Conservation (phyloP, 2,113 vertebrate genomes). For the Heliornis fulica region DNA sequence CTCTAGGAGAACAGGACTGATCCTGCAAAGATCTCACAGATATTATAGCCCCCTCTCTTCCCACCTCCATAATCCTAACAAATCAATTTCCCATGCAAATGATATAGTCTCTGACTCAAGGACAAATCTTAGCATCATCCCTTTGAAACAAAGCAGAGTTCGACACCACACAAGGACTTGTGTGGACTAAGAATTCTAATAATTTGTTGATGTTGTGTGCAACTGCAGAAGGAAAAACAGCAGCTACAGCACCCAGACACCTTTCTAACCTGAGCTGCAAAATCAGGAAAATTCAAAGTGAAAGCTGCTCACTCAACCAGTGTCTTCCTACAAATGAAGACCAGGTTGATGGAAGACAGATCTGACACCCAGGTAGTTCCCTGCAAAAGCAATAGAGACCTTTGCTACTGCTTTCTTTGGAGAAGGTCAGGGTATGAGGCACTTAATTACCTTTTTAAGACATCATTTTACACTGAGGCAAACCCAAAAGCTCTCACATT, state of each 20-base stretch:
- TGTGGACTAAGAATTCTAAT: neutral
- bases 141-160: neutral
- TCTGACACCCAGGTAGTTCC: rapidly evolving
- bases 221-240: neutral
- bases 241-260: neutral
- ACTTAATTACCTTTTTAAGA: neutral
- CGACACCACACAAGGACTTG: neutral
- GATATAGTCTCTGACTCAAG: neutral
- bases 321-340: neutral
- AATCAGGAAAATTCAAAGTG: neutral
- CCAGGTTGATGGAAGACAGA: neutral
- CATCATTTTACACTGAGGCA: rapidly evolving
- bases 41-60: neutral
- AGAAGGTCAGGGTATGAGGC: neutral
- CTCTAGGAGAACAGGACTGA: neutral
- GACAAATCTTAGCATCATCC: neutral
- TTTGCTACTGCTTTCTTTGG: neutral
- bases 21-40: neutral
- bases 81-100: neutral
- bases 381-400: neutral
- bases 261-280: neutral
- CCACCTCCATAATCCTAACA: neutral
- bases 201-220: neutral
- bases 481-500: neutral
- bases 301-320: neutral